These are phyloP conservation scores for Epizoanthus fatuus DNA, from an alignment of 92 coral and sea anemone genomes.

Conservation along the genomic window DNA sequence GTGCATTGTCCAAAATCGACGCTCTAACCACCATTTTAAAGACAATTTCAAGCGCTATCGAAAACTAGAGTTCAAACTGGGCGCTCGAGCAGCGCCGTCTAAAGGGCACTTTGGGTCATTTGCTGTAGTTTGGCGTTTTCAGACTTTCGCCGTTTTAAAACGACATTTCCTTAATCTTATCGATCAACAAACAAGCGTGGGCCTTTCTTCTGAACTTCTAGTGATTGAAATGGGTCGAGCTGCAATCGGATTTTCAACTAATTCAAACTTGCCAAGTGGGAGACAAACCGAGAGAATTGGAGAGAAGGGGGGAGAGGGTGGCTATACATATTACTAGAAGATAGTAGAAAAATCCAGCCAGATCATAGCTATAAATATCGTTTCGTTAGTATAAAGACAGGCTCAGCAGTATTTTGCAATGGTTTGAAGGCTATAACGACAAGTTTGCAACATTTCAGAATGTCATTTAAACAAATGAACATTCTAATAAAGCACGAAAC, in stretches of 20 bases:
- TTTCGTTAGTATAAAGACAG: conserved; percentile 9
- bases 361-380: conserved; percentile 12
- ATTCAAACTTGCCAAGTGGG: conserved; percentile 10
- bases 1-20: too few relatives aligned
- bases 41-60: not conserved
- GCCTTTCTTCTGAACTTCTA: conserved; percentile 21
- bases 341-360: not conserved
- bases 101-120: conserved; percentile 19
- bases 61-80: conserved; percentile 21
- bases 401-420: conserved; percentile 11
- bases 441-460: too few relatives aligned
- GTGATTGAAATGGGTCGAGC: conserved; percentile 20
- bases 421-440: not conserved
- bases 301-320: conserved; percentile 23
- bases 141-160: conserved; percentile 9
- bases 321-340: conserved; percentile 2
- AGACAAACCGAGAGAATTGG: conserved; percentile 14
- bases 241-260: conserved; percentile 20
- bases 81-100: conserved; percentile 36
- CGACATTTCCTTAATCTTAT: conserved; percentile 24
- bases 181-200: conserved; percentile 26
- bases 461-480: too few relatives aligned
- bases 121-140: conserved; percentile 31
- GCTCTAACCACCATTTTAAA: too few relatives aligned
- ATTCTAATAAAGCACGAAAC: too few relatives aligned